Base-by-base conservation (phyloP, 2,113 vertebrate genomes). In the Sterna hirundo region DNA sequence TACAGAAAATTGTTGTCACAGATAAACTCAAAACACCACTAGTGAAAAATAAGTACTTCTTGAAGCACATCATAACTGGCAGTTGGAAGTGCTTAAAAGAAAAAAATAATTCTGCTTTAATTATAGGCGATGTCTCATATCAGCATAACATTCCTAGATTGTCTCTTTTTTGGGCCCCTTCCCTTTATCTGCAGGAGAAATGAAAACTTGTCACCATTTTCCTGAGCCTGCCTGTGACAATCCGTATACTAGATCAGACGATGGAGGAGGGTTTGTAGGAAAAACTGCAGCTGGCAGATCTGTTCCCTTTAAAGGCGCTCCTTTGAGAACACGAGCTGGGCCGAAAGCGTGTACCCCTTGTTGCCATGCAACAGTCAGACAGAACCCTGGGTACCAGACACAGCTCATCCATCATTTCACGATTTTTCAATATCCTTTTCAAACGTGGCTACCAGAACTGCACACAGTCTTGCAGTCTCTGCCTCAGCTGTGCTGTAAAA, bases 201-300 rank as follows among this genome's bases (percentile, higher is more conserved):
- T 29, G 46, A 61, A 64, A 91, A 17, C 38, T 64, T 77, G 6
- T 62, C 42, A 46, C 47, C 27, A 0, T 77, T 81, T 46, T 77
- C 78, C 49, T n/a, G 51, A 71, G 62, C 30, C 58, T 55, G 47
- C 6, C 17, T 58, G n/a, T 80, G 68, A 26, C 52, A 34, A n/a
- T 72, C 27, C 23, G 2, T 15, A 3, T 5, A 8, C 11, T 3
- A 8, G 46, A 32, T 11, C 36, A 64, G 88, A 30, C 0, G 11
- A 21, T 6, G 38, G 27, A 71, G 57, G 23, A 64, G 25, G 47
- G 23, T 34, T 58, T 51, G 25, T 29, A 58, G 82, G 85, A 14
- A 34, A 55, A n/a, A 38, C 29, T 42, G 74, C n/a, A 70, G 72
- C 57, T 51, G 26, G 20, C 30, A 55, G 81, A 29, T 36, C 44